Percentiles rank a stretch among this genome's conserved stretches.
These are phyloP conservation scores for Argopecten irradians DNA, from an alignment of 1,140 invertebrate species.

Conservation along the genomic window DNA sequence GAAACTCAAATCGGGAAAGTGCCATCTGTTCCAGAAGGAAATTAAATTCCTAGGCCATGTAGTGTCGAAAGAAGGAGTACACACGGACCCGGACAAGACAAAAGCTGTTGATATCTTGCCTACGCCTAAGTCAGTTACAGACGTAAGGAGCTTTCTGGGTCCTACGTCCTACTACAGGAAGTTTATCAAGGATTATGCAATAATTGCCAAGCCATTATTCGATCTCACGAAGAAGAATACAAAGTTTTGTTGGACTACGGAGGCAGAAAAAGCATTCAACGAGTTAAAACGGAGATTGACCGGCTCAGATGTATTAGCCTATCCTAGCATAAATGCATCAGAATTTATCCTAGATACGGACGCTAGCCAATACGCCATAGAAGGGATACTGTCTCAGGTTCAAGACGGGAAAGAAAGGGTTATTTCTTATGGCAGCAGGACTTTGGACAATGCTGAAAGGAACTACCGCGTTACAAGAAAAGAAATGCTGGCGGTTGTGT, in stretches of 20 bases:
- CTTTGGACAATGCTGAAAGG: constrained; percentile 70
- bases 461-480: constrained; percentile 74
- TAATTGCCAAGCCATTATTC: constrained; percentile 6
- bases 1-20: constrained; percentile 73
- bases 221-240: constrained; percentile 24
- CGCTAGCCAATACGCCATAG: constrained; percentile 58
- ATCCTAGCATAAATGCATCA: constrained; percentile 3
- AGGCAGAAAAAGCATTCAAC: constrained; percentile 27
- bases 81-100: constrained; percentile 20
- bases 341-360: constrained; percentile 63
- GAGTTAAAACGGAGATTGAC: not conserved
- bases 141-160: constrained; percentile 31
- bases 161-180: constrained; percentile 27
- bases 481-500: constrained; percentile 56
- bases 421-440: constrained; percentile 54
- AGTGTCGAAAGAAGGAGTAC: constrained; percentile 12
- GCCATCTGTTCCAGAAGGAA: constrained; percentile 12
- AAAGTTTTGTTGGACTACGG: not conserved
- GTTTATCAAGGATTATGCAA: constrained; percentile 37
- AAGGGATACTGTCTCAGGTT: constrained; percentile 64
- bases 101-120: not conserved
- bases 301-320: constrained; percentile 28
- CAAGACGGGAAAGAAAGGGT: constrained; percentile 56
- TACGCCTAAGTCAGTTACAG: not conserved
- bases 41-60: constrained; percentile 22